Base-by-base conservation (phyloP, 2,113 vertebrate species). In the Hippocampus zosterae region DNA sequence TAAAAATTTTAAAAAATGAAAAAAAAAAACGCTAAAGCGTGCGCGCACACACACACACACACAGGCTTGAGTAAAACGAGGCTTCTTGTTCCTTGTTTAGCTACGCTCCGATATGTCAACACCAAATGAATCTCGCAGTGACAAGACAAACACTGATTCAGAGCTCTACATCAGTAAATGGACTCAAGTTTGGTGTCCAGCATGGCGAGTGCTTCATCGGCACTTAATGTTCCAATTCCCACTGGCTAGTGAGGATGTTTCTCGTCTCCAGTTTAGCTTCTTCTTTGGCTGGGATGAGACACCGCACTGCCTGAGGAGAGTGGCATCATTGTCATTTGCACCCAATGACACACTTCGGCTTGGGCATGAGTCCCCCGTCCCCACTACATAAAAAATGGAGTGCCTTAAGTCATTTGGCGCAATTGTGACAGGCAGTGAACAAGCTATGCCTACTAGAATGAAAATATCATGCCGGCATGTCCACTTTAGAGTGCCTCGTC, bases 201-300 rank as follows among this genome's bases (percentile, higher is more conserved):
- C 87, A 88, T 89, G 25, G 44, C 78, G 85, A 90, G 87, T 83
- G 79, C 79, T 83, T 87, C 82, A 83, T 74, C 79, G 75, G 73
- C 73, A 68, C 69, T 69, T 68, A 33, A 33, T 33, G 29, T 33
- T 33, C 29, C 29, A 33, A 33, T 33, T 33, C 29, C 29, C 64
- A 29, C 40, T 18, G 7, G 19, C 48, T 37, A 33, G 70, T 62
- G 10, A 67, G 7, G 40, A 65, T 62, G 60, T 40, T 50, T 48
- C 40, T 68, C 37, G 66, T 53, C 18, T 21, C 46, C 44, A 21
- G n/a, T 65, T 67, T 50, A 53, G n/a, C 29, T 53, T 79, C 80
- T 69, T 78, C 76, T 84, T 84, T 86, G 81, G 84, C 70, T 10
- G 46, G 44, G 81, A 82, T 40, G 77, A 84, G 76, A 27, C 65